Percentiles rank a stretch among this genome's conserved stretches.
Conservation (phyloP, 2,888 invertebrate genomes). For the Matsumyia berberina region DNA sequence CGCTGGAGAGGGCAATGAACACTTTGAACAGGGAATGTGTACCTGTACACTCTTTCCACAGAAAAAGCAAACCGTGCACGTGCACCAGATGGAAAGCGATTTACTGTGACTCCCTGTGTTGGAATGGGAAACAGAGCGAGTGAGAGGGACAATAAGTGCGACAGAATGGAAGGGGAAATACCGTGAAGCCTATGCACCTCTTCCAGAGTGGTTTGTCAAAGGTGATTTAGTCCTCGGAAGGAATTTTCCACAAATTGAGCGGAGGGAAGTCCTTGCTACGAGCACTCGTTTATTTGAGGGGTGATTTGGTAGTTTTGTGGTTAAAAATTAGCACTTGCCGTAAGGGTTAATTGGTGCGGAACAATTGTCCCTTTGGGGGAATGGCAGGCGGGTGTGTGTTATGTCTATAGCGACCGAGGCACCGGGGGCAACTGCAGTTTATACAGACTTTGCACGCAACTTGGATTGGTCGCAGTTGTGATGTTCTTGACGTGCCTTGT, state of each 20-base stretch:
- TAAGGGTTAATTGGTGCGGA: conserved; percentile 25
- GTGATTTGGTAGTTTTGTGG: conserved; percentile 5
- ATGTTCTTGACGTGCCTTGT: conserved; percentile 6
- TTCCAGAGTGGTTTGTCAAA: not conserved
- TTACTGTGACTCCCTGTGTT: not conserved
- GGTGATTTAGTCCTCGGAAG: conserved; percentile 11
- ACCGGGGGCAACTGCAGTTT: not conserved
- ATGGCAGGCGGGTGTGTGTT: not conserved
- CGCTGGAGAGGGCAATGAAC: conserved; percentile 68
- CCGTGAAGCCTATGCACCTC: conserved; percentile 18
- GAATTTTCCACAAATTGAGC: conserved; percentile 23
- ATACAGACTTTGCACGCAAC: conserved; percentile 16
- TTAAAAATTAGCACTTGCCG: conserved; percentile 37
- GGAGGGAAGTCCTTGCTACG: conserved; percentile 17
- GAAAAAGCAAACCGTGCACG: conserved; percentile 30
- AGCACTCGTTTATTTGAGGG: not conserved
- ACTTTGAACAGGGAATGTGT: conserved; percentile 25
- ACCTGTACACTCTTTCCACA: conserved; percentile 24
- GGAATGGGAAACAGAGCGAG: not conserved
- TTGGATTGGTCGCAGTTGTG: not conserved
- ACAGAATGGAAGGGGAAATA: conserved; percentile 14
- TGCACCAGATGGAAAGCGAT: conserved; percentile 41
- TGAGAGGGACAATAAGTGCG: conserved; percentile 6
- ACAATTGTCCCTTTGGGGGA: not conserved
- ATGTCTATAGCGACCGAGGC: not conserved